A percentile compares a stretch with the other conserved stretches of the same genome.
phyloP scores from a whole-genome alignment of 2,888 invertebrate species.

The Marronus borbonicus region DNA sequence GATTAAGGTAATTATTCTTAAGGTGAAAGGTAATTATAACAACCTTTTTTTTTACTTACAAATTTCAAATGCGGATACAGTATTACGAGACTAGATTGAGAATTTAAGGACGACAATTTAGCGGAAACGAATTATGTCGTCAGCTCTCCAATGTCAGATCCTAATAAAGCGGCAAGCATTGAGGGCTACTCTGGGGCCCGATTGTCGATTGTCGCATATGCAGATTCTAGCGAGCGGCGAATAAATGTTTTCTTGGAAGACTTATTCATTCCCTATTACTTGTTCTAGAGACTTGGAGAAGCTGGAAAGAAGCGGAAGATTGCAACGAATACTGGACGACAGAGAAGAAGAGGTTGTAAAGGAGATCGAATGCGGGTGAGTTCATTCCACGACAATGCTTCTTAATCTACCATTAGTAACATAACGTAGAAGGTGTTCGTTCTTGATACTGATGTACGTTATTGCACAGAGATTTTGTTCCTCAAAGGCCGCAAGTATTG shows the following conservation, averaged over 20 bases:
- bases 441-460: not conserved
- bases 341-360: constrained; percentile 50
- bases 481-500: constrained; percentile 25
- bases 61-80: not conserved
- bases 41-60: not conserved
- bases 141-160: too few species aligned
- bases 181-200: too few species aligned
- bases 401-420: too few species aligned
- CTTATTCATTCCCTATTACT: not conserved
- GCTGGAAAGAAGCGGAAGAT: constrained; percentile 40
- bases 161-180: too few species aligned
- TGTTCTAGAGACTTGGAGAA: constrained; percentile 48
- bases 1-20: constrained; percentile 55
- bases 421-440: not conserved
- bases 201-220: not conserved
- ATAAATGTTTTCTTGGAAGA: not conserved
- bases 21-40: not conserved
- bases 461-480: constrained; percentile 1
- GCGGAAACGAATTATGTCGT: too few species aligned
- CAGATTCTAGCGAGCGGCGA: too few species aligned
- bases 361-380: constrained; percentile 35
- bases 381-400: not conserved
- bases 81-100: too few species aligned
- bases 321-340: constrained; percentile 35
- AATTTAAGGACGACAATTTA: too few species aligned